phyloP scores from a whole-genome alignment of 2,888 invertebrate genomes.

The Coelopa pilipes region DNA sequence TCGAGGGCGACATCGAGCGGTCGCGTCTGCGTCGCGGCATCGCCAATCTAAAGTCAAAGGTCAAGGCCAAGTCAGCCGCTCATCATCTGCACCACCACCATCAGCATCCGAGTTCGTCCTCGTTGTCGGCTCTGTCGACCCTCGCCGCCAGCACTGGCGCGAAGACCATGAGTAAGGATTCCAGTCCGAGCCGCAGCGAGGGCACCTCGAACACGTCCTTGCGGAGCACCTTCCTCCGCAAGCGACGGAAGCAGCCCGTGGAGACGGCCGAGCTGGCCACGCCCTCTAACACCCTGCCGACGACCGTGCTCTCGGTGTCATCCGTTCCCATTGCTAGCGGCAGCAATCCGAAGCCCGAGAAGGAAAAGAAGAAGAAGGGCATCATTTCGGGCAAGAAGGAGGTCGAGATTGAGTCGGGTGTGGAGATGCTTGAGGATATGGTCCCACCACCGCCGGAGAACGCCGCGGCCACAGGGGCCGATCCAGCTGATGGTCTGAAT shows the following conservation, averaged over 20 bases:
- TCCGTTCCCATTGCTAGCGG: background rate
- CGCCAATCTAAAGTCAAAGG: slow-evolving; percentile 62
- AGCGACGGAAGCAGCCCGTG: slow-evolving; percentile 49
- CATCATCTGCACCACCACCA: slow-evolving; percentile 21
- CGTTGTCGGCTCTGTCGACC: background rate
- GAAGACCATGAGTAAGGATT: slow-evolving; percentile 50
- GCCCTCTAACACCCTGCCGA: slow-evolving; percentile 39
- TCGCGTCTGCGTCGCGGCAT: slow-evolving; percentile 60
- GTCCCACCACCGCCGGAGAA: slow-evolving; percentile 41
- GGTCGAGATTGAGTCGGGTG: slow-evolving; percentile 65
- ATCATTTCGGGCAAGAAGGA: slow-evolving; percentile 57
- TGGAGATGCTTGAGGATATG: slow-evolving; percentile 66
- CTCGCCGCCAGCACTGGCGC: slow-evolving; percentile 21
- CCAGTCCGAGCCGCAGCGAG: slow-evolving; percentile 45
- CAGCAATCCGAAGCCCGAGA: slow-evolving; percentile 33
- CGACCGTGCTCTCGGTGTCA: background rate
- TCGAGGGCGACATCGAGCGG: slow-evolving; percentile 53
- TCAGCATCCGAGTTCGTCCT: slow-evolving; percentile 33
- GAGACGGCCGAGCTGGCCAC: slow-evolving; percentile 48
- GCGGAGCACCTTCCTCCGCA: slow-evolving; percentile 56
- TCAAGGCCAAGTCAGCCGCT: slow-evolving; percentile 55
- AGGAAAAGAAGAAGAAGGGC: slow-evolving; percentile 45
- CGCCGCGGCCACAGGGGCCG: slow-evolving; percentile 1
- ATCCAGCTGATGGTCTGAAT: background rate
- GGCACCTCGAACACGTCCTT: slow-evolving; percentile 43